Evolutionary conservation across 2,888 invertebrate genomes (phyloP), one percentile per base, ranked within the genome.

Genomic region (Parthenolecanium corni): DNA sequence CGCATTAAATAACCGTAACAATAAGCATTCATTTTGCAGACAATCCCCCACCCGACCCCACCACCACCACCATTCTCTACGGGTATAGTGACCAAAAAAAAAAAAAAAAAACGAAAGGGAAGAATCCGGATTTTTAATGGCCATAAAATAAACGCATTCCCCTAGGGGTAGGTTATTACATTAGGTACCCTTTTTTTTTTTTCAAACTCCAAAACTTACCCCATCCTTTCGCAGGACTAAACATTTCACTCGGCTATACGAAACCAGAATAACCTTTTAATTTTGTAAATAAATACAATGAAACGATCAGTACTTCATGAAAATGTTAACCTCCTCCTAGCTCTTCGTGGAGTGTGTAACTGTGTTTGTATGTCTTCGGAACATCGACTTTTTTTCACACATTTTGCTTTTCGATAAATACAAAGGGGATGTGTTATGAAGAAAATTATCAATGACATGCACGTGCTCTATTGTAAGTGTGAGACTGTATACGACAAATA

Each of bases 101-200:
- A 31, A 31, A 31, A 31, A 38, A 23, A 53, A 53, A 53, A 40
- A 53, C 36, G 21, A 40, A 38, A 53, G 40, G 40, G 38, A 40
- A 53, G 36, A 53, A 40, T 40, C 40, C 53, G 23, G 53, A 53
- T 20, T 53, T 53, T 53, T 53, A 53, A 53, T 53, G 53, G 53
- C 53, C 23, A 53, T 53, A 53, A 53, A 53, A 53, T 53, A 53
- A 53, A 53, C 53, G 53, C 36, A 23, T 53, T 40, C 52, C 53
- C 53, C 16, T 36, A 53, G 53, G 53, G 53, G 53, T 53, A 23
- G 23, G 23, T 53, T 52, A 36, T 53, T 53, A 14, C 20, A 20
- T 40, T 21, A 53, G 23, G 40, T 40, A 53, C 53, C 53, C 53
- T 53, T 53, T 53, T 40, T 40, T 40, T 52, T 47, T 53, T 53